Conservation (phyloP, 2,888 invertebrate genomes). For the Pheosia tremula region DNA sequence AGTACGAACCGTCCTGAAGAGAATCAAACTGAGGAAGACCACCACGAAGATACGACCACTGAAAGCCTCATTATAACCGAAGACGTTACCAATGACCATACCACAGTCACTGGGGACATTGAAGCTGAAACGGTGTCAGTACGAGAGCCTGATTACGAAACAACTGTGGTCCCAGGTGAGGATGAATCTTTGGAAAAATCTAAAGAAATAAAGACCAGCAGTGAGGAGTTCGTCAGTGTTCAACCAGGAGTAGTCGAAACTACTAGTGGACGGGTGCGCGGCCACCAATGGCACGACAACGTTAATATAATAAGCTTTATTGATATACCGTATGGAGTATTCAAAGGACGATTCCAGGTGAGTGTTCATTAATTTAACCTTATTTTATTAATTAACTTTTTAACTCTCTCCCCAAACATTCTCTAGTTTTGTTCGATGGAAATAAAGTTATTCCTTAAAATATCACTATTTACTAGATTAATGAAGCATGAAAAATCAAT, state of each 20-base stretch:
- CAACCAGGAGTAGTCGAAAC: conserved; percentile 38
- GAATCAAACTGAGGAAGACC: neutral
- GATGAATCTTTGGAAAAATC: neutral
- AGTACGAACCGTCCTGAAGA: neutral
- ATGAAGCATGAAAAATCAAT: no score
- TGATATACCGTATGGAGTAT: conserved; percentile 66
- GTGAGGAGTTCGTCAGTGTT: conserved; percentile 6
- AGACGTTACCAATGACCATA: neutral
- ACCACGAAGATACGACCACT: neutral
- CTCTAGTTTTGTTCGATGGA: no score
- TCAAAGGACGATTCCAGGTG: conserved; percentile 54
- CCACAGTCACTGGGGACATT: neutral
- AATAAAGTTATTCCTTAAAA: no score
- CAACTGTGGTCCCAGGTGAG: neutral
- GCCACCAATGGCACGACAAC: conserved; percentile 39
- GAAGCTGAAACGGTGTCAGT: conserved; percentile 3
- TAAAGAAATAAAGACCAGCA: neutral
- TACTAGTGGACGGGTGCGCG: conserved; percentile 53
- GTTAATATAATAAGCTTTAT: conserved; percentile 50
- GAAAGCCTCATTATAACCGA: neutral
- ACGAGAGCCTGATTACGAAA: neutral
- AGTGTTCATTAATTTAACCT: conserved; percentile 1
- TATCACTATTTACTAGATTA: no score
- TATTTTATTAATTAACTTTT: neutral
- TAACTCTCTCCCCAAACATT: neutral